These are phyloP conservation scores for Phalera bucephala DNA, from an alignment of 2,888 invertebrate genomes.

Conservation along the genomic window DNA sequence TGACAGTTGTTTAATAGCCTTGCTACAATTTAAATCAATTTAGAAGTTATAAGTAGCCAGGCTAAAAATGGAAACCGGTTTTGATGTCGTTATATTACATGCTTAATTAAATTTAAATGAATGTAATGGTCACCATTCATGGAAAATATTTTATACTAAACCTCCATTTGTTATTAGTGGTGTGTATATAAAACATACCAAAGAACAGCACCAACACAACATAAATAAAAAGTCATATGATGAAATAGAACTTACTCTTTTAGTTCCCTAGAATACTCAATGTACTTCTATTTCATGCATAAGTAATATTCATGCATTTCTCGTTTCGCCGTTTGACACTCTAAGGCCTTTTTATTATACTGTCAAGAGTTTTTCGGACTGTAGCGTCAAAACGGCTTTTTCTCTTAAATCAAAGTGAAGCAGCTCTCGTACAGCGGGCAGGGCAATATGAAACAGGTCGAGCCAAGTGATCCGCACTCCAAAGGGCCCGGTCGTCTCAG, in stretches of 20 bases:
- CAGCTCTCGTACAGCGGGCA: constrained; percentile 69
- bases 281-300: no score
- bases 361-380: constrained; percentile 49
- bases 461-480: constrained; percentile 70
- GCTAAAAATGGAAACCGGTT: not conserved
- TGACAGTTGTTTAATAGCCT: constrained; percentile 2
- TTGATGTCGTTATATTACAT: not conserved
- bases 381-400: constrained; percentile 70
- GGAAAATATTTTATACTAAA: no score
- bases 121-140: no score
- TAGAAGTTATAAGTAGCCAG: not conserved
- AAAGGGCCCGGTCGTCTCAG: constrained; percentile 78
- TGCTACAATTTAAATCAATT: not conserved
- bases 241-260: no score
- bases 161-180: no score
- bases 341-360: constrained; percentile 45
- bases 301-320: constrained; percentile 28
- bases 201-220: no score
- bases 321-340: constrained; percentile 43
- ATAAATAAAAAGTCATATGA: no score
- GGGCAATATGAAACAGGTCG: constrained; percentile 81
- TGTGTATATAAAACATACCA: constrained; percentile 6
- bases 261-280: no score
- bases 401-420: constrained; percentile 80
- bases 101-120: no score